phyloP scores from a whole-genome alignment of 37 sponge, comb jelly and placozoan genomes.

The Hormiphora californensis region DNA sequence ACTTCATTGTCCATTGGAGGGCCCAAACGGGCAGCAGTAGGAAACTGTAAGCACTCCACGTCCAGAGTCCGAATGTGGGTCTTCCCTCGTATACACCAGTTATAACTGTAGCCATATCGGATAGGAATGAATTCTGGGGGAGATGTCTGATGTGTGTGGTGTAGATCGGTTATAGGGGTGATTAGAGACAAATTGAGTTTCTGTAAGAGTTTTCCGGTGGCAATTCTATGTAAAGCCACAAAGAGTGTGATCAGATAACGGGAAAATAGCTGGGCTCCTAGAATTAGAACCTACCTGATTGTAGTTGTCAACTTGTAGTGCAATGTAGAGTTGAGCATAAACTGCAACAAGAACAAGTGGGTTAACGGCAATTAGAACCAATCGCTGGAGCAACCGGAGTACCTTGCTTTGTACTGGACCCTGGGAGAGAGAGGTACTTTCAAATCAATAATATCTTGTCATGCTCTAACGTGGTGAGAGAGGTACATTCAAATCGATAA shows the following conservation, averaged over 20 bases:
- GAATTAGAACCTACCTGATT: no score
- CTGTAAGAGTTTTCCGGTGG: background rate
- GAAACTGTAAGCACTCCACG: conserved; percentile 46
- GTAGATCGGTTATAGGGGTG: no score
- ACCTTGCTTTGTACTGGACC: background rate
- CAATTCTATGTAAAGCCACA: background rate
- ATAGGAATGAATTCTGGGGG: no score
- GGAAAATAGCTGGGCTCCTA: no score
- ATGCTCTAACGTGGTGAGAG: no score
- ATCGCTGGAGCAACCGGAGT: background rate
- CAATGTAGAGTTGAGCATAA: conserved; percentile 8
- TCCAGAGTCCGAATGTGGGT: conserved; percentile 32
- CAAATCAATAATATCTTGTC: no score
- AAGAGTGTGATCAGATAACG: background rate
- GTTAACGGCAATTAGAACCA: background rate
- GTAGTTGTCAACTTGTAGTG: background rate
- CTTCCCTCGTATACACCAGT: conserved; percentile 26
- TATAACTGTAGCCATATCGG: no score
- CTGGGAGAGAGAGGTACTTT: background rate
- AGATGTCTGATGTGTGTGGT: no score
- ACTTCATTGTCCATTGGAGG: conserved; percentile 12
- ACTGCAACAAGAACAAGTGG: conserved; percentile 1
- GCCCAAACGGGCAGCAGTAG: conserved; percentile 53
- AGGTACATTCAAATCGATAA: no score
- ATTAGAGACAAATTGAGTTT: no score